These are phyloP conservation scores for Dicaeum eximium DNA, from an alignment of 2,113 vertebrate genomes.

Conservation along the genomic window DNA sequence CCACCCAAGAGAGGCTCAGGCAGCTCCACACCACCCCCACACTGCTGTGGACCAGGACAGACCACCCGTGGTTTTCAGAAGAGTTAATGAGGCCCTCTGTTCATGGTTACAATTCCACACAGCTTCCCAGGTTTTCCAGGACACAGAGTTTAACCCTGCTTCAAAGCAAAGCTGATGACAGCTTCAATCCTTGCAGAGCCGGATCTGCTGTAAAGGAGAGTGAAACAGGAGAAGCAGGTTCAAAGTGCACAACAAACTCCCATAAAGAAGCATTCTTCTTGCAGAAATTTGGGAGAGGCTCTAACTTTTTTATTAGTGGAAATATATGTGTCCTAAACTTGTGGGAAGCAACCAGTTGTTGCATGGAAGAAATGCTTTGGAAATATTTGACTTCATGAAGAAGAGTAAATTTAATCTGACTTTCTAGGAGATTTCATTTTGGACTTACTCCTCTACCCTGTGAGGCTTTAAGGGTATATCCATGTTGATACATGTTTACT, in stretches of 20 bases:
- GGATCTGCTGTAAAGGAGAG: neutral
- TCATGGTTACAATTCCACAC: neutral
- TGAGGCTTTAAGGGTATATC: neutral
- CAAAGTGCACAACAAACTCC: neutral
- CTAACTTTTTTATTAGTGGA: neutral
- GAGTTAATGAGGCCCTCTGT: neutral
- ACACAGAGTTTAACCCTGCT: neutral
- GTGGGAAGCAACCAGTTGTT: neutral
- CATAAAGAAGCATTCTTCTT: neutral
- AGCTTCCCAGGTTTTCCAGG: neutral
- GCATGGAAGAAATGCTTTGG: neutral
- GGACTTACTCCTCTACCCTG: neutral
- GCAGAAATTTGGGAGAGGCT: neutral
- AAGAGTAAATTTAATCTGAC: neutral
- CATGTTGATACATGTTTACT: neutral
- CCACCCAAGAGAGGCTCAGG: neutral
- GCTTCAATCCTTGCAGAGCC: neutral
- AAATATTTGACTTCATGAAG: neutral
- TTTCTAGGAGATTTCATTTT: neutral
- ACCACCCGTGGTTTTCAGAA: neutral
- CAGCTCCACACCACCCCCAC: neutral
- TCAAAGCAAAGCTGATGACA: neutral
- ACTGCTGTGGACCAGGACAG: neutral
- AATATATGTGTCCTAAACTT: neutral
- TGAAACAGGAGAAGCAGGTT: neutral